These are phyloP conservation scores for Pogonophryne albipinna DNA, from an alignment of 2,797 vertebrate genomes.

Conservation along the genomic window DNA sequence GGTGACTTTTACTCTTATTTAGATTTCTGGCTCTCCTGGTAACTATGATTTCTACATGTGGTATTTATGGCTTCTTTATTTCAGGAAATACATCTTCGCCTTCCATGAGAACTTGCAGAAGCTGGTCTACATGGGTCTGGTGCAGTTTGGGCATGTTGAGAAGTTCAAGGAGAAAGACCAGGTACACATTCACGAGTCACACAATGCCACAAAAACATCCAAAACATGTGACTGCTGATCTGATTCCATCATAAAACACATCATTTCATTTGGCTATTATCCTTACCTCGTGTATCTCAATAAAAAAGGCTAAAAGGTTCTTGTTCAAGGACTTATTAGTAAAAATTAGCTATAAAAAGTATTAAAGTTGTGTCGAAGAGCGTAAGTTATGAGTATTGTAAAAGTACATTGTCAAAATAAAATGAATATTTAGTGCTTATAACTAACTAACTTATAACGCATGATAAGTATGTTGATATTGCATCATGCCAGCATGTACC, in stretches of 20 bases:
- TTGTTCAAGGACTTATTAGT: too few species aligned
- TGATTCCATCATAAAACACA: not conserved
- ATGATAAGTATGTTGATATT: too few species aligned
- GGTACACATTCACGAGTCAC: constrained; percentile 76
- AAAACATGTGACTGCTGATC: not conserved
- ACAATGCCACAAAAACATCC: too few species aligned
- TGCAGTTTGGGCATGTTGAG: constrained; percentile 93
- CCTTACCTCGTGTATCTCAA: not conserved
- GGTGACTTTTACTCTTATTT: constrained; percentile 78
- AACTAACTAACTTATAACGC: too few species aligned
- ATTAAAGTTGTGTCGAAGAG: too few species aligned
- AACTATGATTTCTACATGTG: not conserved
- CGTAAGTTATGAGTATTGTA: too few species aligned
- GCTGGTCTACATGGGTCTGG: constrained; percentile 93
- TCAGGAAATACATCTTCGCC: constrained; percentile 92
- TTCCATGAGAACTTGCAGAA: constrained; percentile 92
- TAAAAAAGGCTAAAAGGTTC: too few species aligned
- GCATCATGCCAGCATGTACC: too few species aligned
- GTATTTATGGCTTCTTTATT: not conserved
- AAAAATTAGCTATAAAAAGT: too few species aligned
- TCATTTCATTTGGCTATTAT: not conserved
- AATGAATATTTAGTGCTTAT: too few species aligned
- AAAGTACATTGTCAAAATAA: too few species aligned
- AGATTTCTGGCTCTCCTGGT: not conserved
- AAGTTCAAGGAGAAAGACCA: constrained; percentile 98